phyloP scores from a whole-genome alignment of 2,797 vertebrate genomes.

The Antrozous pallidus region DNA sequence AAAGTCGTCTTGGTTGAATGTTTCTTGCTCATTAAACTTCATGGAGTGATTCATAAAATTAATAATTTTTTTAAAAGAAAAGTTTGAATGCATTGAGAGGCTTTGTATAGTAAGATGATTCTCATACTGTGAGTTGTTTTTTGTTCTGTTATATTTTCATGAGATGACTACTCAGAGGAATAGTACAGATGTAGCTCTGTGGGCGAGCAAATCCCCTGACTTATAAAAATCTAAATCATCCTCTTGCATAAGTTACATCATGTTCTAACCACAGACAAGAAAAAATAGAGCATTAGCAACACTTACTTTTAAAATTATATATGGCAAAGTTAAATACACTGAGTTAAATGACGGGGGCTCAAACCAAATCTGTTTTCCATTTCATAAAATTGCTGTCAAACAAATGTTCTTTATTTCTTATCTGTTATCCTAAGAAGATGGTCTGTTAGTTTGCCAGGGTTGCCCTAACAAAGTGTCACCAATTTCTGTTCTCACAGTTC shows the following conservation, averaged over 20 bases:
- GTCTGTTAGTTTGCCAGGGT: neutral
- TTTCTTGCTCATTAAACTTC: conserved; percentile 41
- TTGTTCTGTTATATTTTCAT: neutral
- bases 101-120: neutral
- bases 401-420: neutral
- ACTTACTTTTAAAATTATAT: neutral
- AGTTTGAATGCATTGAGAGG: neutral
- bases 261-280: neutral
- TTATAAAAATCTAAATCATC: neutral
- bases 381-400: neutral
- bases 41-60: conserved; percentile 28
- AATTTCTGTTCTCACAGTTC: neutral
- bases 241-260: neutral
- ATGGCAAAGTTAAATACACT: neutral
- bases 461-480: neutral
- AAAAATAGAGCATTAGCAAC: neutral
- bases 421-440: neutral
- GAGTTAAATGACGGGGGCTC: neutral
- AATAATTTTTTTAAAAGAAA: neutral
- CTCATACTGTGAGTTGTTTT: neutral
- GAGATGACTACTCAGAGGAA: neutral
- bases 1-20: conserved; percentile 31
- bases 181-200: neutral
- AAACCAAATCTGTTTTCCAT: neutral
- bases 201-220: neutral